Conservation (phyloP, 2,113 vertebrate species). For the Electrona antarctica region DNA sequence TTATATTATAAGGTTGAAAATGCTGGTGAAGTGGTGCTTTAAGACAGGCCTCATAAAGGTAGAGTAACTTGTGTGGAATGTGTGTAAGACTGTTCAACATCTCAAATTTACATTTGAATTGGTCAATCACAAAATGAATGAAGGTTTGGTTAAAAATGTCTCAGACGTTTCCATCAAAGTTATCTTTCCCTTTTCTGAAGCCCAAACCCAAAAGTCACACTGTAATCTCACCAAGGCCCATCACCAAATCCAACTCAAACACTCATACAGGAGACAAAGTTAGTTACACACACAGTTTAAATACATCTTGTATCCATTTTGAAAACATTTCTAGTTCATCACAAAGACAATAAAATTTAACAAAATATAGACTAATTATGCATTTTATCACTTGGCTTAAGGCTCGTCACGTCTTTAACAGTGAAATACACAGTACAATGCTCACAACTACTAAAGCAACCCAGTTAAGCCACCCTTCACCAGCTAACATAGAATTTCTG, state of each 20-base stretch:
- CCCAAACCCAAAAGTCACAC: conserved; percentile 33
- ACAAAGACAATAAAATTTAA: background rate
- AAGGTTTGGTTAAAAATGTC: background rate
- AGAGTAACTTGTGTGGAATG: too few relatives aligned
- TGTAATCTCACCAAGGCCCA: conserved; percentile 24
- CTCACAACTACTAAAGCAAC: conserved; percentile 19
- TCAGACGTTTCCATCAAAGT: conserved; percentile 54
- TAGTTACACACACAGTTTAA: conserved; percentile 53
- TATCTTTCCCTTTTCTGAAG: conserved; percentile 12
- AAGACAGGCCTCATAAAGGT: too few relatives aligned
- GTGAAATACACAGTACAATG: background rate
- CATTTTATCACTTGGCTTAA: conserved; percentile 10
- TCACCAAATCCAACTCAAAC: conserved; percentile 66
- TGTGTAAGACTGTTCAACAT: too few relatives aligned
- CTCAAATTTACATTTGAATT: background rate
- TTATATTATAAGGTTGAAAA: too few relatives aligned
- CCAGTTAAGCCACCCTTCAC: background rate
- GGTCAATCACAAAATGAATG: background rate
- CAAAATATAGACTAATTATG: background rate
- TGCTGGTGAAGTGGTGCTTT: too few relatives aligned
- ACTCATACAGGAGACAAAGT: conserved; percentile 66
- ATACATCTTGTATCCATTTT: background rate
- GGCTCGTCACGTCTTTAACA: conserved; percentile 4
- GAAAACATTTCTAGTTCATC: conserved; percentile 28
- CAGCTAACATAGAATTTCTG: background rate